Evolutionary conservation across 1,140 invertebrate species (phyloP).

Genomic region (Drosophila burlai): DNA sequence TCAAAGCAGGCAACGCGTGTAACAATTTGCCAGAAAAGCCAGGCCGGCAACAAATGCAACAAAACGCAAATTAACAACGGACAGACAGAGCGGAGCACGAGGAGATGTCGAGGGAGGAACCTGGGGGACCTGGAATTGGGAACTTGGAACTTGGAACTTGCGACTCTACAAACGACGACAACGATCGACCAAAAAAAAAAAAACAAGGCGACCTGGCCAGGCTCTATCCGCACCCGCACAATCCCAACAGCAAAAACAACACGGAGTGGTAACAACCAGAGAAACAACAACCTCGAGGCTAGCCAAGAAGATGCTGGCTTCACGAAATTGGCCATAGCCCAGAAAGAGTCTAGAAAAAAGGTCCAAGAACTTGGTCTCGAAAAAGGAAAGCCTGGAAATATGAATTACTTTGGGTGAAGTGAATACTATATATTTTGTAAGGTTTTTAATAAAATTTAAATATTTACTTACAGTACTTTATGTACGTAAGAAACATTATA

Average conservation of each 20-base stretch:
- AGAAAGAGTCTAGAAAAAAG: not conserved
- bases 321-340: slow-evolving; percentile 28
- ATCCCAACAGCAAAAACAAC: slow-evolving; percentile 31
- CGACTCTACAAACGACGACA: slow-evolving; percentile 36
- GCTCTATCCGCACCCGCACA: slow-evolving; percentile 55
- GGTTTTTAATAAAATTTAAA: too few species aligned
- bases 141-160: slow-evolving; percentile 19
- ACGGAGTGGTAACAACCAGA: slow-evolving; percentile 22
- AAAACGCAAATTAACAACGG: slow-evolving; percentile 82
- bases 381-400: not conserved
- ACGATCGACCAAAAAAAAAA: slow-evolving; percentile 42
- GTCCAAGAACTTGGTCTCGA: not conserved
- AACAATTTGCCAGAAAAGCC: slow-evolving; percentile 80
- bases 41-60: slow-evolving; percentile 68
- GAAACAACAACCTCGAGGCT: slow-evolving; percentile 15
- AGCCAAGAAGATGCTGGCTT: slow-evolving; percentile 29
- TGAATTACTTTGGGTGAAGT: too few species aligned
- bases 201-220: slow-evolving; percentile 29
- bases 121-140: slow-evolving; percentile 4
- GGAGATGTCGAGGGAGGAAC: slow-evolving; percentile 8
- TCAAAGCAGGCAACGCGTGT: slow-evolving; percentile 83
- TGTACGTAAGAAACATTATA: too few species aligned
- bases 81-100: slow-evolving; percentile 15
- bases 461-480: too few species aligned
- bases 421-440: too few species aligned